These are phyloP conservation scores for Deilephila elpenor DNA, from an alignment of 2,888 invertebrate species.

Conservation along the genomic window DNA sequence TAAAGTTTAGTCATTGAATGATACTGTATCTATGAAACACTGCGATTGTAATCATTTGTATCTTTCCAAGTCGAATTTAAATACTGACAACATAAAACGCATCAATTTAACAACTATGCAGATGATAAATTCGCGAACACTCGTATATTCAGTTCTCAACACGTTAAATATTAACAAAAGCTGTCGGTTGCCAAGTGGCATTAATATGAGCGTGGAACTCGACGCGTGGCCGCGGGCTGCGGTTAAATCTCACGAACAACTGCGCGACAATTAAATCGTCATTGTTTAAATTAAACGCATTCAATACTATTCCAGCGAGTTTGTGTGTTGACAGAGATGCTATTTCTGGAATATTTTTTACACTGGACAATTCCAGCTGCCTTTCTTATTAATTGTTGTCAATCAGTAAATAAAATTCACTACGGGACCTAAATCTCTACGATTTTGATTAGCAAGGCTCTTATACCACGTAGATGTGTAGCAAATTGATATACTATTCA, in stretches of 20 bases:
- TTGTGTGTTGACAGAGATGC: neutral
- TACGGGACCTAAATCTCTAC: no score
- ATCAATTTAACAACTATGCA: no score
- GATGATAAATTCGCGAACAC: constrained; percentile 19
- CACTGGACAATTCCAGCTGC: neutral
- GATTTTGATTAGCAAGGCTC: no score
- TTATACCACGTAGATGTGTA: no score
- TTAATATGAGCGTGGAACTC: constrained; percentile 1
- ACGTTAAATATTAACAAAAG: constrained; percentile 17
- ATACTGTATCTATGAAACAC: no score
- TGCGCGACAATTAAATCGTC: constrained; percentile 12
- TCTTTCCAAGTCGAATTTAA: no score
- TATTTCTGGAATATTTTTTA: neutral
- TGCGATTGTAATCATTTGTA: no score
- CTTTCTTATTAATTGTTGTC: neutral
- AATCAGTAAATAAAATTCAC: no score
- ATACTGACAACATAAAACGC: no score
- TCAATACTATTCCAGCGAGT: constrained; percentile 3
- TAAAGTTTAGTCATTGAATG: no score
- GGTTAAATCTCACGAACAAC: neutral
- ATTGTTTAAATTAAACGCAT: constrained; percentile 21
- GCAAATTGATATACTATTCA: no score
- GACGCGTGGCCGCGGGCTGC: constrained; percentile 2
- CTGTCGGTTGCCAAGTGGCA: constrained; percentile 13
- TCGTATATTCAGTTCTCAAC: constrained; percentile 11